Conservation (phyloP, 2,113 vertebrate genomes). For the Anguilla japonica region DNA sequence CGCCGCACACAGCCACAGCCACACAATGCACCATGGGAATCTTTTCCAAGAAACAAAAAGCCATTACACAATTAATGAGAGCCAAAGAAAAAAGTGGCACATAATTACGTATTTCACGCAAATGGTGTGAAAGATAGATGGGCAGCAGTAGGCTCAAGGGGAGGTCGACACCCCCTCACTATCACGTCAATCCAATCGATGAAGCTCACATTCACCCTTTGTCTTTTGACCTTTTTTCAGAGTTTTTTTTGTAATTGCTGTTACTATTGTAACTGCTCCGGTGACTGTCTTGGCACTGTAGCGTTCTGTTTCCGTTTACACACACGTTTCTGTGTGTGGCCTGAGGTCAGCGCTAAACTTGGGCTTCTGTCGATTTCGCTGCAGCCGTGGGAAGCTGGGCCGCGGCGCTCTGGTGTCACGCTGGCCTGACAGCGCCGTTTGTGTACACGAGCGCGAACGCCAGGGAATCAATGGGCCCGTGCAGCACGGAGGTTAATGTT, state of each 20-base stretch:
- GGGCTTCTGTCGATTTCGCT: not conserved
- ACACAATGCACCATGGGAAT: slow-evolving; percentile 26
- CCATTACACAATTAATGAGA: not conserved
- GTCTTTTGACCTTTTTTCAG: not conserved
- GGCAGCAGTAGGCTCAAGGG: not conserved
- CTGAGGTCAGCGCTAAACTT: not conserved
- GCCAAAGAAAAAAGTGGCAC: not conserved
- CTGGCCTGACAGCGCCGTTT: slow-evolving; percentile 28
- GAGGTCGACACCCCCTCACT: not conserved
- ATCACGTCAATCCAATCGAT: not conserved
- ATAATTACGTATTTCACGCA: not conserved
- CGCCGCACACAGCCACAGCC: slow-evolving; percentile 19
- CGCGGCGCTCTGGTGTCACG: no score
- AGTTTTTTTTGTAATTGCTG: not conserved
- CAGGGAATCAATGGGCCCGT: not conserved
- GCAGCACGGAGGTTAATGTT: slow-evolving; percentile 49
- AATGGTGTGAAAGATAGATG: not conserved
- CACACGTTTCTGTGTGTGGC: not conserved
- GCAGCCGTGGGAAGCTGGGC: not conserved
- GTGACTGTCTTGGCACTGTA: not conserved
- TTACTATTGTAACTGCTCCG: no score
- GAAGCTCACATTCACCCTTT: not conserved
- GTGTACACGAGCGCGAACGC: slow-evolving; percentile 17
- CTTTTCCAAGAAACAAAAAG: slow-evolving; percentile 9
- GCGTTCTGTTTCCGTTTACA: not conserved